Evolutionary conservation across 2,113 vertebrate genomes (phyloP).

Genomic region (Protobothrops flavoviridis): DNA sequence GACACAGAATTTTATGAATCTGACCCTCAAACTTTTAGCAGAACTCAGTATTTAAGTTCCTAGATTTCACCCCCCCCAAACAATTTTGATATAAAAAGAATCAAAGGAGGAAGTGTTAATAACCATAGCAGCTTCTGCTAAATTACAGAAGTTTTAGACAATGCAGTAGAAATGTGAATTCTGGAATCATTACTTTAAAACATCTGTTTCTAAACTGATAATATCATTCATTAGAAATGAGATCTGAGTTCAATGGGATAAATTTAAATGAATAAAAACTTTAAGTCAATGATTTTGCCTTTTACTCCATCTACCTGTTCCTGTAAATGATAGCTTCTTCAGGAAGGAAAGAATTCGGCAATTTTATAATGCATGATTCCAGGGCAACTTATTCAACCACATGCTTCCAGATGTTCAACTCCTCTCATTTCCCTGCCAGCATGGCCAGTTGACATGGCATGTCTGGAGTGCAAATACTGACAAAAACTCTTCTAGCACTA

Average conservation of each 20-base stretch:
- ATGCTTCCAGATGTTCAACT: not conserved
- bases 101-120: not conserved
- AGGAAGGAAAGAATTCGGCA: not conserved
- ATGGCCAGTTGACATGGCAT: not conserved
- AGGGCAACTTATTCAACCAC: not conserved
- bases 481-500: not conserved
- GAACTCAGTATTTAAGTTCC: not conserved
- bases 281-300: not conserved
- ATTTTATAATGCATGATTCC: not conserved
- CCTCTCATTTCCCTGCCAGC: not conserved
- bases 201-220: not conserved
- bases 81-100: not conserved
- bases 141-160: not conserved
- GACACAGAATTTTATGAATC: not conserved
- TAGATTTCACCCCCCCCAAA: not conserved
- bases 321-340: not conserved
- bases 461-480: not conserved
- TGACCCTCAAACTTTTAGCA: not conserved
- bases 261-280: not conserved
- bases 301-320: not conserved
- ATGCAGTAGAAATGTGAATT: not conserved
- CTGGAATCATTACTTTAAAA: not conserved
- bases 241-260: not conserved
- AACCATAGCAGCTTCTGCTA: not conserved
- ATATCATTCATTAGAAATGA: not conserved